Conservation (phyloP, 2,113 vertebrate genomes). For the Setophaga kirtlandii region DNA sequence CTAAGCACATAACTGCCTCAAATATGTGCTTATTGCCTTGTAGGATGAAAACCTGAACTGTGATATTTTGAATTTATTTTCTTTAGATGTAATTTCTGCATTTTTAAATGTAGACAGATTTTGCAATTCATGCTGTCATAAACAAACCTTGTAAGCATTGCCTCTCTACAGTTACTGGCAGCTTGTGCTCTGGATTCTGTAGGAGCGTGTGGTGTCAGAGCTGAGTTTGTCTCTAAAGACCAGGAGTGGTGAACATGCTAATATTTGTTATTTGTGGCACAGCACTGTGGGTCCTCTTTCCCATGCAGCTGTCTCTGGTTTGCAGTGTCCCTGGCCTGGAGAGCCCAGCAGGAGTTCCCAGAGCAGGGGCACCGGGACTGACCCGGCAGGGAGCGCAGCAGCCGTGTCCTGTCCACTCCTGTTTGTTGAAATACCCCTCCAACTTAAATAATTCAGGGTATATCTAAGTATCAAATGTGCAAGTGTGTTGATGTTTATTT, state of each 20-base stretch:
- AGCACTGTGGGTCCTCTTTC: not conserved
- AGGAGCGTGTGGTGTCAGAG: not conserved
- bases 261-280: not conserved
- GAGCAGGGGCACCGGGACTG: not conserved
- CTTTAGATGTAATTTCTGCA: not conserved
- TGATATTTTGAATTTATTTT: not conserved
- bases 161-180: not conserved
- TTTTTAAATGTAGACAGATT: not conserved
- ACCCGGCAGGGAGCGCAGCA: not conserved
- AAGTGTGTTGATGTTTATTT: not conserved
- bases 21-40: not conserved
- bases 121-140: not conserved
- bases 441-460: not conserved
- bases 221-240: not conserved
- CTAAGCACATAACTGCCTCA: not conserved
- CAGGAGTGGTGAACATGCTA: not conserved
- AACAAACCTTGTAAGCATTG: not conserved
- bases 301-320: accelerated
- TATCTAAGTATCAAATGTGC: not conserved
- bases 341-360: not conserved
- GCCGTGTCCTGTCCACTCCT: not conserved
- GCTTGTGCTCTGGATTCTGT: not conserved
- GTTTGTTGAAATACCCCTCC: not conserved
- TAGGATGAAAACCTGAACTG: not conserved
- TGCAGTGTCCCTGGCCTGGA: not conserved